These are phyloP conservation scores for Halcyon leucocephala DNA, from an alignment of 2,797 vertebrate species.

Conservation along the genomic window DNA sequence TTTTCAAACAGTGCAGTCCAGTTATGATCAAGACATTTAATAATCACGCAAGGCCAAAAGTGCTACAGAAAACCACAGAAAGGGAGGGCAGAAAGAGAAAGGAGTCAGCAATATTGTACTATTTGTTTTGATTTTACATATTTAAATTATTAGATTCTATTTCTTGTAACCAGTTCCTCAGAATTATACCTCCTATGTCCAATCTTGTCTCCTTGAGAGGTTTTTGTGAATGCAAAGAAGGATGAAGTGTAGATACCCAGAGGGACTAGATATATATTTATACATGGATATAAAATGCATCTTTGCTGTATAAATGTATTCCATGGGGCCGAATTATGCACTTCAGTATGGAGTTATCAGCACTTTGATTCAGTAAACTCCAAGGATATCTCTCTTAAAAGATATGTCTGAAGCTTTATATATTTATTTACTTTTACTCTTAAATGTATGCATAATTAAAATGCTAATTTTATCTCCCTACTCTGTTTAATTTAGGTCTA, in stretches of 20 bases:
- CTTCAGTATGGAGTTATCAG: neutral
- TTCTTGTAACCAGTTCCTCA: neutral
- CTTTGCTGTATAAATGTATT: neutral
- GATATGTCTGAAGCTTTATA: neutral
- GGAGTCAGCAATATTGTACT: neutral
- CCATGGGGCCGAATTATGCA: neutral
- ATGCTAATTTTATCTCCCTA: neutral
- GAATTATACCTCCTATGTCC: neutral
- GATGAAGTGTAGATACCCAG: neutral
- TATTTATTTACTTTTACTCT: neutral
- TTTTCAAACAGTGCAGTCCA: neutral
- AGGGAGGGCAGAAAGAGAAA: neutral
- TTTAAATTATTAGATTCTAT: neutral
- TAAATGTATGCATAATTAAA: neutral
- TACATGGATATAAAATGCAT: neutral
- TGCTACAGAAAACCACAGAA: neutral
- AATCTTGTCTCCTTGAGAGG: neutral
- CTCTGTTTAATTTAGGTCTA: neutral
- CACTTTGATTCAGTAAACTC: neutral
- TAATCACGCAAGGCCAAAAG: neutral
- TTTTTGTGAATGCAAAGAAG: neutral
- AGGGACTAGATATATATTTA: neutral
- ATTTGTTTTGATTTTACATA: neutral
- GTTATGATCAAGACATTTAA: neutral
- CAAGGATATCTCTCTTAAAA: neutral